Evolutionary conservation across 2,888 invertebrate genomes (phyloP), one percentile per base, ranked within the genome.

Genomic region (Harpalus rufipes): DNA sequence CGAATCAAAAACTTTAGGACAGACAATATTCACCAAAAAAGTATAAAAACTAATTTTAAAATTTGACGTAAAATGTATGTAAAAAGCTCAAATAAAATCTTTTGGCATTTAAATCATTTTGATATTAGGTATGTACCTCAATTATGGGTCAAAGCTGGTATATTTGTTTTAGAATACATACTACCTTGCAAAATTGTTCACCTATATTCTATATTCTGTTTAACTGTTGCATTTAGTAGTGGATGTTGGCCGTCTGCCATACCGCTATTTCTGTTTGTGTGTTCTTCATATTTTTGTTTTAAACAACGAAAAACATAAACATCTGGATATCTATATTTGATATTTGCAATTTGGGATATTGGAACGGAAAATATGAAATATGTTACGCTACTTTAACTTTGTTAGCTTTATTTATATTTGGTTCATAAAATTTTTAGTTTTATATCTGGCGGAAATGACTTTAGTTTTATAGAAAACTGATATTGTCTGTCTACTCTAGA

Each of bases 161-260:
- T 78, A 58, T 78, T 56, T 78, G 58, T 58, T 76, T 76, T 76
- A 56, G 56, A 72, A 41, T 41, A 39, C 7, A n/a, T 18, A 6
- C 14, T 18, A 74, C 74, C 74, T 74, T 74, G 74, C n/a, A 32
- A 78, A 56, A 78, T 25, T 78, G 58, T 78, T 78, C 78, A 78
- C 78, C 78, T 78, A 78, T 78, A 21, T 78, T 58, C 78, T 78
- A 78, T 78, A 21, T 78, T 58, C 78, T 21, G 58, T 58, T 44
- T 41, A 72, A 18, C 76, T 78, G 21, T 78, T 32, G 56, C 76
- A 51, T 41, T 41, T 72, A 72, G 18, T 76, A 25, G 56, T 56
- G 25, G 56, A 58, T 32, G 6, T 78, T 78, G 78, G 78, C 78
- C 25, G 7, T 3, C 14, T 25, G 56, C 78, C 78, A 78, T 51